Evolutionary conservation across 1,140 invertebrate genomes (phyloP).

Genomic region (Mizuhopecten yessoensis): DNA sequence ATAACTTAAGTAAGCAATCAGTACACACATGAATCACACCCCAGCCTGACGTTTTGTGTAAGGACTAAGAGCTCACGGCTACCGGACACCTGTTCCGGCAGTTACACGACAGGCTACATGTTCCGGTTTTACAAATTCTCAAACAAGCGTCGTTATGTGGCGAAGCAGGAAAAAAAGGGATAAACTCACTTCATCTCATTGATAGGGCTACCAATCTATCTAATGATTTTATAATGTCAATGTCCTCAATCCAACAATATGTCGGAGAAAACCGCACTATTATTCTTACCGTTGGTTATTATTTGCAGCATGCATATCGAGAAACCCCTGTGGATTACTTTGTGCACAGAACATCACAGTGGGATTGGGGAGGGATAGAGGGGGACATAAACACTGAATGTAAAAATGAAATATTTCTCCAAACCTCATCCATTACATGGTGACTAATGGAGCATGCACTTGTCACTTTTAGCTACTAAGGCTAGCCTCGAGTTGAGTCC

Average conservation of each 20-base stretch:
- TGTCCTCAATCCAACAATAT: constrained; percentile 1
- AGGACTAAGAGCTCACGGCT: neutral
- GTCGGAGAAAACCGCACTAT: neutral
- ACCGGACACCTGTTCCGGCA: constrained; percentile 3
- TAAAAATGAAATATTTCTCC: constrained; percentile 35
- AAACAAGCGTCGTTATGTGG: constrained; percentile 14
- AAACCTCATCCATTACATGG: neutral
- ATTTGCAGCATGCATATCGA: neutral
- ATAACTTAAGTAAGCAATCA: neutral
- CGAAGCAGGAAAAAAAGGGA: neutral
- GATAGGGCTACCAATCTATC: neutral
- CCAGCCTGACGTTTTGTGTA: neutral
- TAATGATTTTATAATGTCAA: neutral
- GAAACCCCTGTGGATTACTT: neutral
- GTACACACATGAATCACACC: neutral
- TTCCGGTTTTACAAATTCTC: neutral
- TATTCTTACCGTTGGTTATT: neutral
- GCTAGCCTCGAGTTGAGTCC: neutral
- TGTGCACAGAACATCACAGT: neutral
- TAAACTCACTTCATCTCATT: constrained; percentile 16
- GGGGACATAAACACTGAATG: neutral
- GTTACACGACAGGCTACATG: neutral
- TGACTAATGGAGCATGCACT: neutral
- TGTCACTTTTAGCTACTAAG: neutral
- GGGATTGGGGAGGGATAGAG: neutral